Conservation (phyloP, 2,888 invertebrate genomes). For the Diloba caeruleocephala region DNA sequence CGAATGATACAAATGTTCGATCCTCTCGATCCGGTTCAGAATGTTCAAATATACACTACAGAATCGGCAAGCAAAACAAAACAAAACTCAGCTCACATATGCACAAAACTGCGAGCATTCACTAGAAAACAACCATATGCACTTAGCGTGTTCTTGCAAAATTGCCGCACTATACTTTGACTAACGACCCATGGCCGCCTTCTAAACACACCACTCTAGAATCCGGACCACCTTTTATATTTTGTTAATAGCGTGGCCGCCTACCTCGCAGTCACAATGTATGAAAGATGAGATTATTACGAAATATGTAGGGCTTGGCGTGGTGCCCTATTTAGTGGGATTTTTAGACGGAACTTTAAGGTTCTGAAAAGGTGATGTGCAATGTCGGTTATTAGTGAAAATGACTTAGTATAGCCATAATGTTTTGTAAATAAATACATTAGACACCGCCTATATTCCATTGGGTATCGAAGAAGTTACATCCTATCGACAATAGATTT, state of each 20-base stretch:
- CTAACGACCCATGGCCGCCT: conserved; percentile 55
- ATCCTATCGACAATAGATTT: too few relatives aligned
- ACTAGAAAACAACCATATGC: conserved; percentile 42
- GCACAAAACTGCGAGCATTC: conserved; percentile 30
- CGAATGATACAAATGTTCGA: too few relatives aligned
- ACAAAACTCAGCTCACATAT: conserved; percentile 11
- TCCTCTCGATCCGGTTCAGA: background rate
- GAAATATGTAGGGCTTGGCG: conserved; percentile 46
- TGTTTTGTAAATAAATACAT: too few relatives aligned
- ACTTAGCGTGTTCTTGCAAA: conserved; percentile 53
- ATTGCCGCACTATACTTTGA: conserved; percentile 48
- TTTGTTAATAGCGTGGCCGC: conserved; percentile 55
- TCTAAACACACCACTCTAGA: conserved; percentile 49
- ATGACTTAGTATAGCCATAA: too few relatives aligned
- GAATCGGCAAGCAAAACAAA: conserved; percentile 14
- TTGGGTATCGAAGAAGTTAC: too few relatives aligned
- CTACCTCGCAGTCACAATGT: conserved; percentile 41
- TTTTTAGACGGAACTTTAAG: conserved; percentile 29
- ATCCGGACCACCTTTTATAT: conserved; percentile 58
- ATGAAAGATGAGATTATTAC: conserved; percentile 58
- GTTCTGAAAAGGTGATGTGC: conserved; percentile 8
- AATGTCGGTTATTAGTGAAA: background rate
- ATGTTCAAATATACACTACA: conserved; percentile 4
- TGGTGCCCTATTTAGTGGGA: conserved; percentile 34
- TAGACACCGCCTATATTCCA: too few relatives aligned